These are phyloP conservation scores for Xylota segnis DNA, from an alignment of 2,888 invertebrate species.

Conservation along the genomic window DNA sequence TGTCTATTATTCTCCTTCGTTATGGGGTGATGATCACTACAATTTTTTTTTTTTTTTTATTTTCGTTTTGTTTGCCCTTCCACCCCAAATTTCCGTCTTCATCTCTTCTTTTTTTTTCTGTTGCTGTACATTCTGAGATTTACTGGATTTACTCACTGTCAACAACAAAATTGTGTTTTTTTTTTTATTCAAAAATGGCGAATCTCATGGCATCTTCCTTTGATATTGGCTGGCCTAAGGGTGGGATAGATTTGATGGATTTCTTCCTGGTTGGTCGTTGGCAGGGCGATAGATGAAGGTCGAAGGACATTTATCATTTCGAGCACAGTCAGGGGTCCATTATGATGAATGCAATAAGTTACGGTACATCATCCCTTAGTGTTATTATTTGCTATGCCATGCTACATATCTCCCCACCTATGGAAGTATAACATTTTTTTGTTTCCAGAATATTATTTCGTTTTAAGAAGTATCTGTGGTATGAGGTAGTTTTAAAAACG, in stretches of 20 bases:
- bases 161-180: constrained; percentile 33
- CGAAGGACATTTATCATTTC: constrained; percentile 67
- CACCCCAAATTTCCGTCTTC: constrained; percentile 51
- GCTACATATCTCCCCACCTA: constrained; percentile 21
- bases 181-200: constrained; percentile 71
- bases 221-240: constrained; percentile 37
- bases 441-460: constrained; percentile 2
- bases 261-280: constrained; percentile 74
- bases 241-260: constrained; percentile 69
- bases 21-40: constrained; percentile 64
- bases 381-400: constrained; percentile 58
- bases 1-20: constrained; percentile 51
- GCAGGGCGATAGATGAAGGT: constrained; percentile 46
- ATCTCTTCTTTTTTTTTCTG: constrained; percentile 7
- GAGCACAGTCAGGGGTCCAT: constrained; percentile 68
- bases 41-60: constrained; percentile 25
- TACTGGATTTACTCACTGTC: constrained; percentile 69
- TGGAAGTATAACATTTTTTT: neutral
- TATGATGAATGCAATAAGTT: constrained; percentile 72
- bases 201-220: constrained; percentile 45
- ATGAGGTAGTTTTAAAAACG: constrained; percentile 34
- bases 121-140: constrained; percentile 60
- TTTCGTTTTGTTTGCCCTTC: no score
- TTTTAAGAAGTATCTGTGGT: constrained; percentile 45
- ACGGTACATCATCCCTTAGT: constrained; percentile 70